Conservation (phyloP, 2,888 invertebrate genomes). For the Thymelicus lineola region DNA sequence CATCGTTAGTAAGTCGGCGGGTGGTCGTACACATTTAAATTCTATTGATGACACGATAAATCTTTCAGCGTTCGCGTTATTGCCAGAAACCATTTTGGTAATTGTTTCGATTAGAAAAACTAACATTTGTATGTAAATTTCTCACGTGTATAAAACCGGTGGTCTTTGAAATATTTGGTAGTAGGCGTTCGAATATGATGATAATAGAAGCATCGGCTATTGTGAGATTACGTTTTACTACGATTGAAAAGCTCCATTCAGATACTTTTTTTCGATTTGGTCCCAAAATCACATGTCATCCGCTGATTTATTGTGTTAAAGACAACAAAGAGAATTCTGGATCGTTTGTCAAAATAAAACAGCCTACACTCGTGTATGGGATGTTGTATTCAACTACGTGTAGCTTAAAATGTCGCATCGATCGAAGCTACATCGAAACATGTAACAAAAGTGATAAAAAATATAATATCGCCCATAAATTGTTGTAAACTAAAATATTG, state of each 20-base stretch:
- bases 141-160: constrained; percentile 11
- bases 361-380: constrained; percentile 68
- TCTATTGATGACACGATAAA: constrained; percentile 79
- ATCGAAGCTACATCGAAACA: constrained; percentile 41
- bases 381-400: constrained; percentile 54
- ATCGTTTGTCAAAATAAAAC: constrained; percentile 81
- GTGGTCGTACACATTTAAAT: constrained; percentile 81
- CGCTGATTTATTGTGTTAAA: constrained; percentile 75
- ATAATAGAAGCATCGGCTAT: constrained; percentile 27
- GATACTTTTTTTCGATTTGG: constrained; percentile 54
- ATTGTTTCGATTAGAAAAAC: constrained; percentile 61
- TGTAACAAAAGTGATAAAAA: constrained; percentile 36
- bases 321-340: constrained; percentile 73
- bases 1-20: constrained; percentile 82
- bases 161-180: constrained; percentile 28
- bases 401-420: constrained; percentile 52
- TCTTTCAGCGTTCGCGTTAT: constrained; percentile 60
- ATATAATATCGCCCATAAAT: constrained; percentile 28
- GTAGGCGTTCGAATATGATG: constrained; percentile 36
- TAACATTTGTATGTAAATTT: constrained; percentile 33
- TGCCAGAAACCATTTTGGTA: constrained; percentile 65
- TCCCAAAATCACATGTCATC: constrained; percentile 65
- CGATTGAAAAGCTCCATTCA: constrained; percentile 55
- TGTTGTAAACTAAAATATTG: constrained; percentile 1
- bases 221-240: constrained; percentile 36